Percentiles rank a stretch among this genome's conserved stretches.
Conservation (phyloP, 1,140 invertebrate species). For the Lucilia sericata region DNA sequence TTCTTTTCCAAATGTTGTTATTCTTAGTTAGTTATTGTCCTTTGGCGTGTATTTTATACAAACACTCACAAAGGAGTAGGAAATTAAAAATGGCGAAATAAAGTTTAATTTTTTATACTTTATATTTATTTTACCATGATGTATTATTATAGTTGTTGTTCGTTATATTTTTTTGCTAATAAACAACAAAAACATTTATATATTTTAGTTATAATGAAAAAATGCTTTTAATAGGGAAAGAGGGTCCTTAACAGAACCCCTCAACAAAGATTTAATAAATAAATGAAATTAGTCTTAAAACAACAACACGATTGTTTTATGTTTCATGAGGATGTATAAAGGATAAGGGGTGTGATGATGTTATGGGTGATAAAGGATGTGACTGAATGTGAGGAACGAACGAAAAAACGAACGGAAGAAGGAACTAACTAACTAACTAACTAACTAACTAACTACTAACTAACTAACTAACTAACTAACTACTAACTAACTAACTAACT, state of each 20-base stretch:
- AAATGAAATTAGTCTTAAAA: constrained; percentile 18
- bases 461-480: too few species aligned
- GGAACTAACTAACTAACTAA: too few species aligned
- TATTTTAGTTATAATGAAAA: background rate
- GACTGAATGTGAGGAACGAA: too few species aligned
- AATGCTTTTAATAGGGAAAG: background rate
- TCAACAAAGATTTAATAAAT: background rate
- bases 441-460: too few species aligned
- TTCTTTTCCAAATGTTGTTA: background rate
- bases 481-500: too few species aligned
- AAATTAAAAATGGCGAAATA: constrained; percentile 68
- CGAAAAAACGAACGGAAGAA: too few species aligned
- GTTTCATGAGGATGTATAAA: background rate
- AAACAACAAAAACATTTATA: constrained; percentile 17
- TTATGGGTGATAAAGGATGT: background rate
- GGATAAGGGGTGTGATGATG: background rate
- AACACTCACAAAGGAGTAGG: constrained; percentile 66
- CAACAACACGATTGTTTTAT: constrained; percentile 9
- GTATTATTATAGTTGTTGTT: background rate
- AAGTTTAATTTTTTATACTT: constrained; percentile 58
- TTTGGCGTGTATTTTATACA: constrained; percentile 62
- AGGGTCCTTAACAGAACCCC: background rate
- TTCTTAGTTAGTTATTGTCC: constrained; percentile 50
- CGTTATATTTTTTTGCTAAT: background rate
- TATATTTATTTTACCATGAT: background rate